Conservation (phyloP, 2,113 vertebrate species). For the Mirza zaza region DNA sequence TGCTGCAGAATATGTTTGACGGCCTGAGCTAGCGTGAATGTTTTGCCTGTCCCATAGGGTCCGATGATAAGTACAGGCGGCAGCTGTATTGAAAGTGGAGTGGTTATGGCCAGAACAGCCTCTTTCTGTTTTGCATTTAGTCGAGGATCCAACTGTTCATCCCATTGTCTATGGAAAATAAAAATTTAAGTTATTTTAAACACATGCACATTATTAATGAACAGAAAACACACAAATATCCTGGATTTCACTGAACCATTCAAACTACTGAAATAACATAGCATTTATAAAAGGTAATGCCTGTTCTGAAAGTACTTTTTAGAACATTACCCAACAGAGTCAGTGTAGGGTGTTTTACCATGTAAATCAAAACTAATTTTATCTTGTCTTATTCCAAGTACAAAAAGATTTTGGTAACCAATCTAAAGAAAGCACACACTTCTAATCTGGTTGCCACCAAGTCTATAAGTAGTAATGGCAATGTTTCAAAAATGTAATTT, state of each 20-base stretch:
- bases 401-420: neutral
- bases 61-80: slow-evolving; percentile 98
- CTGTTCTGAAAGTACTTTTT: neutral
- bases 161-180: slow-evolving; percentile 92
- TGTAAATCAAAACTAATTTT: slow-evolving; percentile 17
- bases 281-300: neutral
- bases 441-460: neutral
- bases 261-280: neutral
- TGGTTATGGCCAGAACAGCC: slow-evolving; percentile 98
- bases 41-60: slow-evolving; percentile 99
- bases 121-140: slow-evolving; percentile 99
- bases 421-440: neutral
- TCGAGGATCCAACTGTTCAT: slow-evolving; percentile 98
- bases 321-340: neutral
- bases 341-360: neutral
- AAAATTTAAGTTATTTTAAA: slow-evolving; percentile 51
- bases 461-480: neutral
- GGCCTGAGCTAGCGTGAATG: slow-evolving; percentile 98
- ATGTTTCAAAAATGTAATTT: slow-evolving; percentile 20
- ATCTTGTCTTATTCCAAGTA: neutral
- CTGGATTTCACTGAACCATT: neutral
- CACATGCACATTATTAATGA: neutral
- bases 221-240: neutral
- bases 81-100: slow-evolving; percentile 92
- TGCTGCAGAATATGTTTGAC: slow-evolving; percentile 99